A percentile compares a stretch with the other conserved stretches of the same genome.
Conservation (phyloP, 2,797 vertebrate genomes). For the Xenopus petersii region DNA sequence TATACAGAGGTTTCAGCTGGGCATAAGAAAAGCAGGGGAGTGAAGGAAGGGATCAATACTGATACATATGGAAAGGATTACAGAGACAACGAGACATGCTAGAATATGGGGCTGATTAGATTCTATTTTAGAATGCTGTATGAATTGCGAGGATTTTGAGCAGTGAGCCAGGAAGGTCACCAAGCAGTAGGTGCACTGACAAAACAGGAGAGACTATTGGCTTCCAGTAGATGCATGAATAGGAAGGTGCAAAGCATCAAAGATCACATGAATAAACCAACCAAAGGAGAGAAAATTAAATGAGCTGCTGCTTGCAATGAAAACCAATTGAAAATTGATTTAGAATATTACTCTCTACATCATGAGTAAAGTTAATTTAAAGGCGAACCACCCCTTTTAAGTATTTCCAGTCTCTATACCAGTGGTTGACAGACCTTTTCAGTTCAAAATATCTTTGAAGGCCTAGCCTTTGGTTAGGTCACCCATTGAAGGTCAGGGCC, state of each 20-base stretch:
- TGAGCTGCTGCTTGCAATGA: neutral
- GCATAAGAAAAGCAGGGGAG: no score
- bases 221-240: neutral
- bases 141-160: neutral
- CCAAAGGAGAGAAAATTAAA: neutral
- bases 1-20: no score
- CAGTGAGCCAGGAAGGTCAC: neutral
- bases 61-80: slow-evolving; percentile 16
- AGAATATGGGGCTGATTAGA: neutral
- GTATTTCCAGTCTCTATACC: no score
- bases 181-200: neutral
- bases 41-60: slow-evolving; percentile 11
- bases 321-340: no score
- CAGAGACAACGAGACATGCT: neutral
- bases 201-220: neutral
- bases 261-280: neutral
- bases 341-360: no score
- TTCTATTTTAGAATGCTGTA: neutral
- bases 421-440: no score
- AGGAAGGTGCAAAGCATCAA: neutral
- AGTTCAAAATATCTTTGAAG: no score
- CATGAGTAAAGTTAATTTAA: no score
- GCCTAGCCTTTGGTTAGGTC: no score
- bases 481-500: no score
- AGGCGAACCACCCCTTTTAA: no score